These are phyloP conservation scores for Drosophila demipolita DNA, from an alignment of 2,888 invertebrate species.

Conservation along the genomic window DNA sequence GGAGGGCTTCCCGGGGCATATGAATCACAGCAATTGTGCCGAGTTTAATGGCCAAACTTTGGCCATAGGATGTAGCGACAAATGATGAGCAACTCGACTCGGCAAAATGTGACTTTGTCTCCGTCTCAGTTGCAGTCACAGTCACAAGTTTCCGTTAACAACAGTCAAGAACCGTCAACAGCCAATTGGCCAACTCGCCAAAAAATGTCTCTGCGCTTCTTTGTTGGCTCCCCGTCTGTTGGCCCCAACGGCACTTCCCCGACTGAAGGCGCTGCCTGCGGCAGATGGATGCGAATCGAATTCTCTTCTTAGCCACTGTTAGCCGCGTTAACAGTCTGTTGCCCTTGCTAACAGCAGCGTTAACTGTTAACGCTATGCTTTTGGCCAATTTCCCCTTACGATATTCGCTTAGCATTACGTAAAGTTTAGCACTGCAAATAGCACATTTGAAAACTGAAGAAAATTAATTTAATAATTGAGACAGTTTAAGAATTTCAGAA, in stretches of 20 bases:
- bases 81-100: constrained; percentile 59
- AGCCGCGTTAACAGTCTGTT: constrained; percentile 1
- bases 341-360: constrained; percentile 26
- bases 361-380: constrained; percentile 14
- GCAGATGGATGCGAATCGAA: constrained; percentile 6
- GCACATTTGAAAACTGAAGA: neutral
- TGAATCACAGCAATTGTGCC: constrained; percentile 75
- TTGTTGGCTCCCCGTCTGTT: constrained; percentile 45
- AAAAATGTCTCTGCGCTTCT: constrained; percentile 16
- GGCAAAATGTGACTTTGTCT: constrained; percentile 45
- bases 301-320: constrained; percentile 7
- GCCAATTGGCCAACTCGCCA: constrained; percentile 30
- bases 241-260: constrained; percentile 57
- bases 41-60: constrained; percentile 77
- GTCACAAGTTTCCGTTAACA: constrained; percentile 21
- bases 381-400: constrained; percentile 68
- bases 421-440: neutral
- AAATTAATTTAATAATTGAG: neutral
- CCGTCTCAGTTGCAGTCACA: constrained; percentile 19
- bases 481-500: neutral
- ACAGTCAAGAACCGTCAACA: constrained; percentile 14
- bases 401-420: constrained; percentile 53
- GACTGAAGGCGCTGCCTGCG: constrained; percentile 48
- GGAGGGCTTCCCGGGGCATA: constrained; percentile 48
- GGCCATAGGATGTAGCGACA: constrained; percentile 73